Evolutionary conservation across 1,140 invertebrate genomes (phyloP).

Genomic region (Chironomus striatipennis): DNA sequence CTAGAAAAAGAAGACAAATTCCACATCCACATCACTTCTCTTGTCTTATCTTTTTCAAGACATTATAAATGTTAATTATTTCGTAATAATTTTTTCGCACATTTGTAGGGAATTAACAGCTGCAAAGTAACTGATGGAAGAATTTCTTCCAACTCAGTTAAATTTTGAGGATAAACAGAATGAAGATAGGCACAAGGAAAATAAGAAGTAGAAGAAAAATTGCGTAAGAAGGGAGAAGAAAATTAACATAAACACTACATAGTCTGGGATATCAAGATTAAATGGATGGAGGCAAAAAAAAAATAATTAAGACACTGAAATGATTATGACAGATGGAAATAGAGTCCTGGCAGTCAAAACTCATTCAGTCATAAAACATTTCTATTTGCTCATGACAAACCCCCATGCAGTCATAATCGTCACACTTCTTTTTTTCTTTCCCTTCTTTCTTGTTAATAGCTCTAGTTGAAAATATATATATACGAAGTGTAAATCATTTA

Average conservation of each 20-base stretch:
- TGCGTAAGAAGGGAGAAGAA: too few relatives aligned
- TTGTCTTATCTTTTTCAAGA: not conserved
- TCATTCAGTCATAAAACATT: not conserved
- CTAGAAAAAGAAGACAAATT: not conserved
- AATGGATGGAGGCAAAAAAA: not conserved
- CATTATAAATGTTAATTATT: conserved; percentile 14
- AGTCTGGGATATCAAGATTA: too few relatives aligned
- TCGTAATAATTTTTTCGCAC: not conserved
- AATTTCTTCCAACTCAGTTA: not conserved
- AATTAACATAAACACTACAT: too few relatives aligned
- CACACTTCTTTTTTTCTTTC: not conserved
- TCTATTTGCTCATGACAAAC: too few relatives aligned
- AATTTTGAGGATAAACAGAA: too few relatives aligned
- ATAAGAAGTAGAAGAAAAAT: too few relatives aligned
- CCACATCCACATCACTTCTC: too few relatives aligned
- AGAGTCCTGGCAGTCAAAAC: not conserved
- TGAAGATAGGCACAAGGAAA: too few relatives aligned
- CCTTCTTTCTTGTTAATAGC: not conserved
- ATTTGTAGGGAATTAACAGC: not conserved
- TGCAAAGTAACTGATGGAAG: not conserved
- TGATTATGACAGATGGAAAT: not conserved
- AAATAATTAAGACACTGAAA: not conserved
- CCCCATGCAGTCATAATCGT: not conserved
- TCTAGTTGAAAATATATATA: too few relatives aligned
- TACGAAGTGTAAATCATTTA: conserved; percentile 1